Evolutionary conservation across 2,888 invertebrate genomes (phyloP).

Genomic region (Camponotus fellah): DNA sequence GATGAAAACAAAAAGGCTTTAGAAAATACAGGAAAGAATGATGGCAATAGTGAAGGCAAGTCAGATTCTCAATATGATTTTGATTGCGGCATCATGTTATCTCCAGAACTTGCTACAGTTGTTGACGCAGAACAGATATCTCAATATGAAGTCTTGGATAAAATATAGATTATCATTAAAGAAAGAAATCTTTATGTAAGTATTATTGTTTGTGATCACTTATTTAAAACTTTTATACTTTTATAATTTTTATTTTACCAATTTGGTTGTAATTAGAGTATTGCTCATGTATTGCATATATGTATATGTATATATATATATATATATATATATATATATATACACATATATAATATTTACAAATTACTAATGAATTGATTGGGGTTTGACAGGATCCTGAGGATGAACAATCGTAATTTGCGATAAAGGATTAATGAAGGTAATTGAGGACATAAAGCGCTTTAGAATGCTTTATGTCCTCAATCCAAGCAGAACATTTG

Average conservation of each 20-base stretch:
- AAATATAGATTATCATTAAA: slow-evolving; percentile 96
- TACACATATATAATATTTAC: background rate
- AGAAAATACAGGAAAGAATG: slow-evolving; percentile 85
- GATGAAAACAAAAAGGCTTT: slow-evolving; percentile 87
- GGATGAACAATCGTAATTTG: slow-evolving; percentile 98
- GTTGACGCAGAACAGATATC: slow-evolving; percentile 95
- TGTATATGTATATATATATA: background rate
- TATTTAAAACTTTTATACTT: background rate
- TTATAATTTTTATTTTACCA: background rate
- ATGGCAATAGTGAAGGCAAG: slow-evolving; percentile 87
- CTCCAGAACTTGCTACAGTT: slow-evolving; percentile 93
- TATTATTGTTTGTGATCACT: slow-evolving; percentile 58
- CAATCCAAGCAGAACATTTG: slow-evolving; percentile 97
- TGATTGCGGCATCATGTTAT: slow-evolving; percentile 94
- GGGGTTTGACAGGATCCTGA: slow-evolving; percentile 91
- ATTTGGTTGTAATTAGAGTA: background rate
- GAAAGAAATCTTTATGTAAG: slow-evolving; percentile 93
- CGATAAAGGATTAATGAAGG: slow-evolving; percentile 95
- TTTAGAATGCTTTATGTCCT: slow-evolving; percentile 87
- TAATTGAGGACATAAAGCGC: slow-evolving; percentile 96
- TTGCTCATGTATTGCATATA: background rate
- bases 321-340: background rate
- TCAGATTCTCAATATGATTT: slow-evolving; percentile 90
- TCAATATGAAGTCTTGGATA: slow-evolving; percentile 96
- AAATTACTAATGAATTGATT: slow-evolving; percentile 8